Conservation (phyloP, 2,888 invertebrate species). For the Plebejus argus region DNA sequence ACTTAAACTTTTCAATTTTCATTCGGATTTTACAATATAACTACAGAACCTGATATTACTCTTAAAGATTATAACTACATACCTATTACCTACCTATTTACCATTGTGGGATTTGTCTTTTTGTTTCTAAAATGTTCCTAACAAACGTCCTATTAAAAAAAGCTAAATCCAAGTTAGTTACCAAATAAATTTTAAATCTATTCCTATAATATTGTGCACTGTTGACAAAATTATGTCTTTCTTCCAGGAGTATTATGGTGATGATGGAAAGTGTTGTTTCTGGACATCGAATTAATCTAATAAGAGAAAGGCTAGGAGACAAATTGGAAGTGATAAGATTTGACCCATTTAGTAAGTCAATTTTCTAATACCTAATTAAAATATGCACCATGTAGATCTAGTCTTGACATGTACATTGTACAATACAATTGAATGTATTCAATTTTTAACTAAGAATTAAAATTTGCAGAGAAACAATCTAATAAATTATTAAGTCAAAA, state of each 20-base stretch:
- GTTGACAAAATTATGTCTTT: neutral
- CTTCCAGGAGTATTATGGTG: slow-evolving; percentile 88
- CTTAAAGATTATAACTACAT: too few species aligned
- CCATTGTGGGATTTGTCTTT: neutral
- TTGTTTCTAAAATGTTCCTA: slow-evolving; percentile 79
- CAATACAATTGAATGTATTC: too few species aligned
- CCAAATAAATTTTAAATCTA: neutral
- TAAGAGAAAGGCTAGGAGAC: slow-evolving; percentile 87
- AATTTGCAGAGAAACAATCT: too few species aligned
- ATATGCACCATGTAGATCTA: too few species aligned
- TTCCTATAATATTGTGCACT: neutral
- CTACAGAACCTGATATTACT: too few species aligned
- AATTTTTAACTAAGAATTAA: too few species aligned
- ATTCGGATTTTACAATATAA: too few species aligned
- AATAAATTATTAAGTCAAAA: too few species aligned
- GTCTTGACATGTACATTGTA: too few species aligned
- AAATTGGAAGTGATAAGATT: slow-evolving; percentile 88
- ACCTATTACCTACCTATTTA: too few species aligned
- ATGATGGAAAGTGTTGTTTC: slow-evolving; percentile 89
- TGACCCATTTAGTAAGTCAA: slow-evolving; percentile 89
- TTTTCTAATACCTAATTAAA: neutral
- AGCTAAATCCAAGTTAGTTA: slow-evolving; percentile 88
- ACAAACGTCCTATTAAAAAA: slow-evolving; percentile 86
- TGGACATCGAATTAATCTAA: slow-evolving; percentile 84
- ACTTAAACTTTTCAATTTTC: too few species aligned